Conservation (phyloP, 2,797 vertebrate species). For the Artibeus jamaicensis region DNA sequence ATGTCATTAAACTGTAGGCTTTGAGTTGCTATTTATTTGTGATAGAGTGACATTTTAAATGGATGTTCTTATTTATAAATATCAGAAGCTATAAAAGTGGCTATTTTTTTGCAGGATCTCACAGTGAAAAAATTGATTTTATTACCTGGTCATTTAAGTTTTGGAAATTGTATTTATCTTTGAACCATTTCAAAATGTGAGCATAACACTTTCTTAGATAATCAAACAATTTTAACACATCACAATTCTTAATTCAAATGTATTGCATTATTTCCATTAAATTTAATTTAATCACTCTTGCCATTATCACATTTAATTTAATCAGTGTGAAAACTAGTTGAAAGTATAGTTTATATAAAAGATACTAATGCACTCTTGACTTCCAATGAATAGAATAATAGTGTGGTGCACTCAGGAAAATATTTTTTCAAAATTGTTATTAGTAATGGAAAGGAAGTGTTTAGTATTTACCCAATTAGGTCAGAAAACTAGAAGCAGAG, state of each 20-base stretch:
- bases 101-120: background rate
- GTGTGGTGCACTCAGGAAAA: conserved; percentile 66
- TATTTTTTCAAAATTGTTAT: conserved; percentile 52
- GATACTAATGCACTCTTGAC: conserved; percentile 70
- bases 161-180: conserved; percentile 36
- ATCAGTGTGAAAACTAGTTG: conserved; percentile 75
- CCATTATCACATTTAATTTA: conserved; percentile 79
- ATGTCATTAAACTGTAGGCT: background rate
- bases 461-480: background rate
- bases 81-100: background rate
- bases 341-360: conserved; percentile 66
- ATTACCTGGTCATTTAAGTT: conserved; percentile 59
- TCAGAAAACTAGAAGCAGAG: conserved; percentile 55
- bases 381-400: conserved; percentile 72
- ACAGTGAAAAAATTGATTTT: conserved; percentile 50
- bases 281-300: conserved; percentile 72
- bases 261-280: conserved; percentile 75
- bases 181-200: conserved; percentile 47
- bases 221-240: conserved; percentile 62
- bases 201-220: conserved; percentile 52
- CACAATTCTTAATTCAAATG: conserved; percentile 71
- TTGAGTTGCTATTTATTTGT: background rate
- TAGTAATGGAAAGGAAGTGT: conserved; percentile 40
- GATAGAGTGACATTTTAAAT: background rate
- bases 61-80: background rate